Evolutionary conservation across 2,888 invertebrate species (phyloP), one percentile per base, ranked within the genome.

Genomic region (Drosophila fulvimacula): DNA sequence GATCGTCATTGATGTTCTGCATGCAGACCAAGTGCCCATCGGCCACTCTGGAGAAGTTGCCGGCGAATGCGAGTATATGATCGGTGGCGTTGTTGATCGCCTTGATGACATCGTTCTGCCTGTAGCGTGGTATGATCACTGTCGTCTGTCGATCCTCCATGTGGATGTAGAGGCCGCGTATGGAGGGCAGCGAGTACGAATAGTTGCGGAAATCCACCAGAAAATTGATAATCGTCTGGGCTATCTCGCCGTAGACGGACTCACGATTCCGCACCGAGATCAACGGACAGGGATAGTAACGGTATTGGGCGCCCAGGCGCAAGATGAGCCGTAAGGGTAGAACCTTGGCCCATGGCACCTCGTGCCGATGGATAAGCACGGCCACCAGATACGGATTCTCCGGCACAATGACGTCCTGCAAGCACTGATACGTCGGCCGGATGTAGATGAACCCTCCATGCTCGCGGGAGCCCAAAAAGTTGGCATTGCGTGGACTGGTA

Each of bases 1-100:
- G 88, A 44, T 93, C 93, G 5, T 92, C 91, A 81, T 94, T 94
- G 1, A 94, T 94, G 62, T 95, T 95, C 91, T 98, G 97, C 88
- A 97, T 96, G 90, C 97, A 97, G 21, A 97, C 97, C 68, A 98
- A 93, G 93, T 97, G 97, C 0, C 97, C 96, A 91, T 98, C 97
- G 2, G 97, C 97, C 62, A 94, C 93, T 27, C 94, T 93, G 65
- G 96, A 96, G 89, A 97, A 96, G 90, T 96, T 96, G 0, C 96
- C 96, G 1, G 96, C 96, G 90, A 97, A 95, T 0, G 97, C 96
- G 88, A 98, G 93, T 67, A 97, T 96, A 85, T 97, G 96, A 88
- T 97, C 96, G 89, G 96, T 96, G 19, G 96, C 96, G 92, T 96
- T 96, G 76, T 95, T 95, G 53, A 97, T 93, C 1, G 96, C 96